Conservation (phyloP, 2,797 vertebrate genomes). For the Aphelocoma californica region DNA sequence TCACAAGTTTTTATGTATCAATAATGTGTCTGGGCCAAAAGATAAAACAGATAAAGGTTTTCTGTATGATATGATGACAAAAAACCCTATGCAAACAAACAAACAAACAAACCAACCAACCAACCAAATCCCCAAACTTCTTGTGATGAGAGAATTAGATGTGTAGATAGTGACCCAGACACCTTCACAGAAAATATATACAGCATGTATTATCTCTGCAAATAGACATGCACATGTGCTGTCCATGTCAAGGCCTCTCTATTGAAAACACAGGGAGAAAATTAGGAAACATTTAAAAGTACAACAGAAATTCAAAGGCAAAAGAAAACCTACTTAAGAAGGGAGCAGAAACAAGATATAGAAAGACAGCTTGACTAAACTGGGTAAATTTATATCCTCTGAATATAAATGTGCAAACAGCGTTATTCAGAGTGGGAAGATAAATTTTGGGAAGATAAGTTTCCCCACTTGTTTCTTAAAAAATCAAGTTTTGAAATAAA, state of each 20-base stretch:
- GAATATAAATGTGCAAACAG: not conserved
- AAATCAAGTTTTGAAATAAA: not conserved
- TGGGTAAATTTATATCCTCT: not conserved
- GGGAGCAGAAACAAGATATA: not conserved
- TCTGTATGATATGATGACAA: not conserved
- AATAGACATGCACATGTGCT: rapidly evolving
- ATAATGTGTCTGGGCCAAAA: not conserved
- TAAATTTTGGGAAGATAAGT: not conserved
- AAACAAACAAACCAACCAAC: not conserved
- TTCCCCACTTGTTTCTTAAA: not conserved
- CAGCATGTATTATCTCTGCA: not conserved
- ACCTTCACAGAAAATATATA: not conserved
- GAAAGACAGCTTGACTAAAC: not conserved
- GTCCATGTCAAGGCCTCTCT: not conserved
- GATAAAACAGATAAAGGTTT: not conserved
- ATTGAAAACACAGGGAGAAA: not conserved
- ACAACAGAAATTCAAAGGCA: not conserved
- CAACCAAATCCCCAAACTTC: not conserved
- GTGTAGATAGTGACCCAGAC: not conserved
- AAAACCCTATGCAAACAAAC: not conserved
- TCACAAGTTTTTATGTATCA: not conserved
- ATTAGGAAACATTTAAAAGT: not conserved
- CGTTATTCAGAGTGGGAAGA: not conserved
- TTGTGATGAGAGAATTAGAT: not conserved
- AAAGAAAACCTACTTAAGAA: not conserved